Evolutionary conservation across 2,888 invertebrate genomes (phyloP).

Genomic region (Hypselothyrea guttata): DNA sequence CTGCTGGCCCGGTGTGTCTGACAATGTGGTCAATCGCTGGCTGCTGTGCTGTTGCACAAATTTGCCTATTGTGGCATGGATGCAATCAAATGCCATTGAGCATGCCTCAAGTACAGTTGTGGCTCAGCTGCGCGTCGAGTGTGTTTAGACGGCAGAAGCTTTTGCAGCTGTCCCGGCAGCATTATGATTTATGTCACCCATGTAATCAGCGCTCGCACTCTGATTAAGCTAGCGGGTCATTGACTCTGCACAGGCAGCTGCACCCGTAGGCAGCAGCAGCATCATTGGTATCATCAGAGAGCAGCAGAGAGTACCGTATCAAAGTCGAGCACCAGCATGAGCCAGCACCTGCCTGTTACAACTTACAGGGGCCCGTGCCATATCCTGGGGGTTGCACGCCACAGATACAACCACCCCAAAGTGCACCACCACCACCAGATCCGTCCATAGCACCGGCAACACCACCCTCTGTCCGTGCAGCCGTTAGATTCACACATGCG

Average conservation of each 20-base stretch:
- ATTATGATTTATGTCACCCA: conserved; percentile 72
- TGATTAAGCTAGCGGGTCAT: conserved; percentile 75
- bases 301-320: conserved; percentile 47
- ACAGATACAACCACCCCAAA: conserved; percentile 61
- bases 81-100: conserved; percentile 16
- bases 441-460: conserved; percentile 33
- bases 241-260: conserved; percentile 57
- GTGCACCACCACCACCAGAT: conserved; percentile 21
- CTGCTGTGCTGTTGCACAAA: conserved; percentile 71
- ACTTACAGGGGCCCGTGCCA: conserved; percentile 71
- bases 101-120: conserved; percentile 20
- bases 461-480: conserved; percentile 63
- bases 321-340: conserved; percentile 65
- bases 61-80: conserved; percentile 65
- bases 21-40: conserved; percentile 70
- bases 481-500: conserved; percentile 65
- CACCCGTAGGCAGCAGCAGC: conserved; percentile 52
- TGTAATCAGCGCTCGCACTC: conserved; percentile 55
- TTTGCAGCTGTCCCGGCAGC: conserved; percentile 54
- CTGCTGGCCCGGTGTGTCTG: conserved; percentile 67
- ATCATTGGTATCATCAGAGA: conserved; percentile 48
- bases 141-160: conserved; percentile 59
- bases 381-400: conserved; percentile 64
- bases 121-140: conserved; percentile 63
- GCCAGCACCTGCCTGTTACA: conserved; percentile 73